Evolutionary conservation across 1,140 invertebrate species (phyloP).

Genomic region (Acromyrmex heyeri): DNA sequence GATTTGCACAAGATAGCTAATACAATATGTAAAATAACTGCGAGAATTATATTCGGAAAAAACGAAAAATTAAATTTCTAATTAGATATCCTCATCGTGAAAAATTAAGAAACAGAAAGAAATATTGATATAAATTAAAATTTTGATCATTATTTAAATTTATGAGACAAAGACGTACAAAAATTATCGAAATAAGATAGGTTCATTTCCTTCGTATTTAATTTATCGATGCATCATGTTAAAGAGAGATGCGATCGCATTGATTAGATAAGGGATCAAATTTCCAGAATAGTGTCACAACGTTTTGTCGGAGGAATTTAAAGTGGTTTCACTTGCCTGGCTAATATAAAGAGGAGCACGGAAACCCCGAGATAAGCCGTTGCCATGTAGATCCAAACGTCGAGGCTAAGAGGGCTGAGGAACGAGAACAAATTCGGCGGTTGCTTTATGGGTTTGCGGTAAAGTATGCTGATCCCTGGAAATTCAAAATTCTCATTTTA

Average conservation of each 20-base stretch:
- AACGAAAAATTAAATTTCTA: neutral
- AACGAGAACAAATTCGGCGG: constrained; percentile 97
- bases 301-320: constrained; percentile 62
- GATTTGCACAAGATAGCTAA: neutral
- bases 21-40: neutral
- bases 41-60: neutral
- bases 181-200: neutral
- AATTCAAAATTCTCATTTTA: constrained; percentile 67
- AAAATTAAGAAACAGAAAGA: neutral
- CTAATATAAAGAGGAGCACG: constrained; percentile 96
- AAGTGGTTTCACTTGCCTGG: constrained; percentile 90
- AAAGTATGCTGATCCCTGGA: constrained; percentile 95
- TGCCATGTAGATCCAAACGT: constrained; percentile 99
- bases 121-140: neutral
- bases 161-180: neutral
- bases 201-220: constrained; percentile 15
- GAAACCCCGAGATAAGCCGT: constrained; percentile 97
- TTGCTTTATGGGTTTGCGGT: constrained; percentile 96
- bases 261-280: constrained; percentile 39
- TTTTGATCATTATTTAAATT: constrained; percentile 11
- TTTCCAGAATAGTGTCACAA: constrained; percentile 35
- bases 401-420: constrained; percentile 96
- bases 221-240: neutral
- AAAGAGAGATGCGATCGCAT: constrained; percentile 11
- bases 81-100: neutral